Conservation (phyloP, 2,113 vertebrate genomes). For the Syngnathus typhle region DNA sequence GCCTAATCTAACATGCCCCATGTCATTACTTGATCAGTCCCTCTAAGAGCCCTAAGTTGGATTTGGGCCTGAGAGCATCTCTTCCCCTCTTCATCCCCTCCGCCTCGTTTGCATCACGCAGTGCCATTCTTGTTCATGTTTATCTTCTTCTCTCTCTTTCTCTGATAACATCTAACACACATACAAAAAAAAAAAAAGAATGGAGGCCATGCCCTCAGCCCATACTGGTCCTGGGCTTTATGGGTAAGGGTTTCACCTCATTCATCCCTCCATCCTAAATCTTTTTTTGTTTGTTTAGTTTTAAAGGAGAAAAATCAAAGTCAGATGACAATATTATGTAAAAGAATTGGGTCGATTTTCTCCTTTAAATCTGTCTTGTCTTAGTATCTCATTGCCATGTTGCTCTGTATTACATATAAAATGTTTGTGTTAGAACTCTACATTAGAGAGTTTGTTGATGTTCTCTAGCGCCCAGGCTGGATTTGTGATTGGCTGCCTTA, state of each 20-base stretch:
- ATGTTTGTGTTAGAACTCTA: not conserved
- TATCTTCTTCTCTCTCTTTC: constrained; percentile 34
- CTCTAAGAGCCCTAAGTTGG: constrained; percentile 46
- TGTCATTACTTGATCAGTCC: constrained; percentile 51
- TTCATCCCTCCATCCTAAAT: not conserved
- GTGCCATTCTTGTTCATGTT: constrained; percentile 22
- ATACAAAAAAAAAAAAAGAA: constrained; percentile 41
- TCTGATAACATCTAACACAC: constrained; percentile 12
- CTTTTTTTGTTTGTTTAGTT: not conserved
- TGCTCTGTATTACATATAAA: not conserved
- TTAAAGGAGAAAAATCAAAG: not conserved
- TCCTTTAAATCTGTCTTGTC: constrained; percentile 37
- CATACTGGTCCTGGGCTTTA: constrained; percentile 72
- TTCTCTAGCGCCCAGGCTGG: not conserved
- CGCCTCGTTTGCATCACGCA: constrained; percentile 6
- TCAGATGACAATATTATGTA: not conserved
- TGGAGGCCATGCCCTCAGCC: constrained; percentile 72
- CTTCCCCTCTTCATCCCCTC: constrained; percentile 8
- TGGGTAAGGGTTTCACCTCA: constrained; percentile 70
- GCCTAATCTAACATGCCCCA: constrained; percentile 53
- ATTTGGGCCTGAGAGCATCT: constrained; percentile 34
- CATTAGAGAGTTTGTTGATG: not conserved
- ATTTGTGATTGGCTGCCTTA: not conserved
- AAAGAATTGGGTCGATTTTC: constrained; percentile 36
- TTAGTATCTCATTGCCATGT: constrained; percentile 4